A percentile compares a stretch with the other conserved stretches of the same genome.
Conservation (phyloP, 2,888 invertebrate species). For the Zeuzera pyrina region DNA sequence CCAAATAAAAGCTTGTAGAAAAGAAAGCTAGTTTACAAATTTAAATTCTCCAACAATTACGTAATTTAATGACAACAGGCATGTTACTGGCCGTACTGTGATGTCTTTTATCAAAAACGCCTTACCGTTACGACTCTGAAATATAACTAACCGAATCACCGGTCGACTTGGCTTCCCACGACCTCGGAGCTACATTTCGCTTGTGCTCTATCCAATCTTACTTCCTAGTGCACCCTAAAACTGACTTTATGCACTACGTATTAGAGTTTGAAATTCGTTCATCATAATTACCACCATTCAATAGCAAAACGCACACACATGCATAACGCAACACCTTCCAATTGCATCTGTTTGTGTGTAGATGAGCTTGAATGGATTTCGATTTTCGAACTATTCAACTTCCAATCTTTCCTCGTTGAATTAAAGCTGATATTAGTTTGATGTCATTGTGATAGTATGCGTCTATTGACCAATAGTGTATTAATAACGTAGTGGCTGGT, state of each 20-base stretch:
- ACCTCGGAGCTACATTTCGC: slow-evolving; percentile 61
- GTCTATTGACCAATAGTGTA: slow-evolving; percentile 58
- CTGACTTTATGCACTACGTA: slow-evolving; percentile 21
- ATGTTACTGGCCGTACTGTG: slow-evolving; percentile 3
- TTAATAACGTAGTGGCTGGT: slow-evolving; percentile 50
- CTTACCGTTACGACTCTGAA: slow-evolving; percentile 41
- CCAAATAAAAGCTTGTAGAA: no score
- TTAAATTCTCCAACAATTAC: no score
- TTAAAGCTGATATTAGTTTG: slow-evolving; percentile 2
- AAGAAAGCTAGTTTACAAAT: no score
- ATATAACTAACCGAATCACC: slow-evolving; percentile 58
- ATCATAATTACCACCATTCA: slow-evolving; percentile 48
- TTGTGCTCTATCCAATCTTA: slow-evolving; percentile 64
- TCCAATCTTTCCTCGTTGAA: slow-evolving; percentile 1
- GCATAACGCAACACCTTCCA: slow-evolving; percentile 39
- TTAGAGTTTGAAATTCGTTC: slow-evolving; percentile 26
- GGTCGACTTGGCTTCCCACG: slow-evolving; percentile 58
- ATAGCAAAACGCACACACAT: slow-evolving; percentile 52
- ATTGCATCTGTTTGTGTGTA: slow-evolving; percentile 30
- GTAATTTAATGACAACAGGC: slow-evolving; percentile 14
- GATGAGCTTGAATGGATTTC: slow-evolving; percentile 15
- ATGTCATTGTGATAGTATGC: slow-evolving; percentile 25
- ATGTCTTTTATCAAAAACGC: slow-evolving; percentile 40
- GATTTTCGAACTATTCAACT: slow-evolving; percentile 5
- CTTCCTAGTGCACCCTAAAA: slow-evolving; percentile 52